phyloP scores from a whole-genome alignment of 2,888 invertebrate species.

The Alcis repandata region DNA sequence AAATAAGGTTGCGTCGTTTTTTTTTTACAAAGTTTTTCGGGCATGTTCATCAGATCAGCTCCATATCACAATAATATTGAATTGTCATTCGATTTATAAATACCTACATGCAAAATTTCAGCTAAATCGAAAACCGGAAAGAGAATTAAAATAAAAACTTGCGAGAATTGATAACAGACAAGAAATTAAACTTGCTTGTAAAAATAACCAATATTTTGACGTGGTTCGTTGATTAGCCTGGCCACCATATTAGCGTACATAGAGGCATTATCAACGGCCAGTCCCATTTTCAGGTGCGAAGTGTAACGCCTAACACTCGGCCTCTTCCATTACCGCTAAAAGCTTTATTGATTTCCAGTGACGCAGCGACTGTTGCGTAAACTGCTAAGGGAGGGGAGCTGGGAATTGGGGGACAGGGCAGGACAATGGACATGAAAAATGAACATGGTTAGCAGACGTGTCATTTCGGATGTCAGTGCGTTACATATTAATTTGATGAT shows the following conservation, averaged over 20 bases:
- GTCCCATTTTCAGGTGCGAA: constrained; percentile 18
- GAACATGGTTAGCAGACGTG: constrained; percentile 34
- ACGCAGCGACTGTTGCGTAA: constrained; percentile 39
- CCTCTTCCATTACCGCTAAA: constrained; percentile 66
- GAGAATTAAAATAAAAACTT: not conserved
- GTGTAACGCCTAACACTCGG: constrained; percentile 21
- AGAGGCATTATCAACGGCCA: constrained; percentile 10
- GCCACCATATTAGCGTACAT: not conserved
- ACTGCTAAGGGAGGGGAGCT: constrained; percentile 42
- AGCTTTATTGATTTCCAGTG: constrained; percentile 73
- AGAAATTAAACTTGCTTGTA: too few relatives aligned
- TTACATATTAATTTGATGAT: not conserved
- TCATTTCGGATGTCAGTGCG: not conserved
- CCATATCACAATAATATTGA: too few relatives aligned
- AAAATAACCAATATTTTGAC: not conserved
- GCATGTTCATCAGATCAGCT: too few relatives aligned
- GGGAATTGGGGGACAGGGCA: constrained; percentile 40
- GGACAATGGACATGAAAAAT: constrained; percentile 28
- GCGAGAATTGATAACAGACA: too few relatives aligned
- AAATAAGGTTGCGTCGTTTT: too few relatives aligned
- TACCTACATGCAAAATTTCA: too few relatives aligned
- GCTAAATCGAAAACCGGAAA: not conserved
- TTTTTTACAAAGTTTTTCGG: too few relatives aligned
- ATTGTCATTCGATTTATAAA: too few relatives aligned
- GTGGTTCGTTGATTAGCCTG: constrained; percentile 2